Evolutionary conservation across 2,113 vertebrate species (phyloP).

Genomic region (Mesocricetus auratus): DNA sequence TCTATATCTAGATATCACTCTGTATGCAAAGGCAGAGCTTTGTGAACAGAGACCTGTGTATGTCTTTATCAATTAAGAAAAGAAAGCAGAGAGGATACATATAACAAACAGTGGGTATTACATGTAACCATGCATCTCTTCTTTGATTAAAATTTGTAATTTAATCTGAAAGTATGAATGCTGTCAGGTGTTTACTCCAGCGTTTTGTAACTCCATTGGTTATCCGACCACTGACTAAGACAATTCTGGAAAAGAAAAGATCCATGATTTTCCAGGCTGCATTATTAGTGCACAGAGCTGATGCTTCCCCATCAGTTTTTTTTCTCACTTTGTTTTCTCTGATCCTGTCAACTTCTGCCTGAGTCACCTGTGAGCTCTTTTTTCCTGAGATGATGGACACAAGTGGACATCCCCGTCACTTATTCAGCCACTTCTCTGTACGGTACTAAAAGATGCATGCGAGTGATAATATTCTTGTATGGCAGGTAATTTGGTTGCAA

Average conservation of each 20-base stretch:
- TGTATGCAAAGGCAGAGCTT: no score
- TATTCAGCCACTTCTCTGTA: slow-evolving; percentile 79
- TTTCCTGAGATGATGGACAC: slow-evolving; percentile 74
- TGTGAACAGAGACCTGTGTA: neutral
- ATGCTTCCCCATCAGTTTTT: slow-evolving; percentile 83
- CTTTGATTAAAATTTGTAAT: neutral
- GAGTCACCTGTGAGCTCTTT: slow-evolving; percentile 69
- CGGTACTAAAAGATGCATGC: slow-evolving; percentile 65
- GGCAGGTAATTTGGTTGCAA: slow-evolving; percentile 91
- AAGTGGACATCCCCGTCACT: slow-evolving; percentile 59
- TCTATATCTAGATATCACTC: no score
- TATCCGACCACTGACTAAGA: neutral
- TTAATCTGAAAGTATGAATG: neutral
- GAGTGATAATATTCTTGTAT: slow-evolving; percentile 86
- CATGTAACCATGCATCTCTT: neutral
- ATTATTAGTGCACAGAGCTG: neutral
- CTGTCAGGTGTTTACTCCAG: neutral
- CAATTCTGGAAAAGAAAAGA: neutral
- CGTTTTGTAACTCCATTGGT: no score
- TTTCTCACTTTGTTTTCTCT: slow-evolving; percentile 76
- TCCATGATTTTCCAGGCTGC: no score
- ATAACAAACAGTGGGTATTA: neutral
- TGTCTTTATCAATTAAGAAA: neutral
- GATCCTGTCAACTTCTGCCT: slow-evolving; percentile 70
- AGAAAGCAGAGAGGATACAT: neutral